These are phyloP conservation scores for Macrosoma leucophasiata DNA, from an alignment of 2,888 invertebrate species.

Conservation along the genomic window DNA sequence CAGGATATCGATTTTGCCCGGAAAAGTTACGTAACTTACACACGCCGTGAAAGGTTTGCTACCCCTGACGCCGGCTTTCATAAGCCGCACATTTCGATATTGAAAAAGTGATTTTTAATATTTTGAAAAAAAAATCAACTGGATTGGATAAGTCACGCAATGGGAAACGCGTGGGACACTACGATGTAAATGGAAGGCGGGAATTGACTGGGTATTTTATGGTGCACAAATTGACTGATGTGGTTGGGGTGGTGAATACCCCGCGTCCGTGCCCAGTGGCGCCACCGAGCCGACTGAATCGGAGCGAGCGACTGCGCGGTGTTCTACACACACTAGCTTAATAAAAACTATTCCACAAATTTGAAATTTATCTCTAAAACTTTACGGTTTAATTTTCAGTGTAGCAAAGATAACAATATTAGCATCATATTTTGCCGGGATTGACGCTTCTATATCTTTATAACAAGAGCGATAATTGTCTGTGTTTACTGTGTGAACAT, in stretches of 20 bases:
- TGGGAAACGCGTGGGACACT: slow-evolving; percentile 3
- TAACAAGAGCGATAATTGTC: too few relatives aligned
- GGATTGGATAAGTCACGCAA: background rate
- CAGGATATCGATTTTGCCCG: slow-evolving; percentile 68
- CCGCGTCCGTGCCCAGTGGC: slow-evolving; percentile 54
- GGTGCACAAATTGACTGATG: slow-evolving; percentile 41
- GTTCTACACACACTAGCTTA: slow-evolving; percentile 33
- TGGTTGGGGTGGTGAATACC: slow-evolving; percentile 29
- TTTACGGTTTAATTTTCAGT: too few relatives aligned
- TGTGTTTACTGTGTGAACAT: slow-evolving; percentile 10
- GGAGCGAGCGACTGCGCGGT: slow-evolving; percentile 54
- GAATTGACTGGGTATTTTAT: slow-evolving; percentile 36
- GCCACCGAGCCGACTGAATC: slow-evolving; percentile 55
- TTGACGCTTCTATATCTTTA: too few relatives aligned
- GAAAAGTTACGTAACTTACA: slow-evolving; percentile 65
- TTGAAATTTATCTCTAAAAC: too few relatives aligned
- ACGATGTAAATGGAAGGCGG: slow-evolving; percentile 25
- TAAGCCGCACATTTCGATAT: slow-evolving; percentile 38
- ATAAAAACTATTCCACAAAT: too few relatives aligned
- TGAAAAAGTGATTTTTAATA: slow-evolving; percentile 1
- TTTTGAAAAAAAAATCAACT: too few relatives aligned
- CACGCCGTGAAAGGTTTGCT: slow-evolving; percentile 51
- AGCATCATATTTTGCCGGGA: too few relatives aligned
- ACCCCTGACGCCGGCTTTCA: slow-evolving; percentile 46
- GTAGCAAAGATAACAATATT: too few relatives aligned